These are phyloP conservation scores for Regulus satrapa DNA, from an alignment of 2,113 vertebrate species.

Conservation along the genomic window DNA sequence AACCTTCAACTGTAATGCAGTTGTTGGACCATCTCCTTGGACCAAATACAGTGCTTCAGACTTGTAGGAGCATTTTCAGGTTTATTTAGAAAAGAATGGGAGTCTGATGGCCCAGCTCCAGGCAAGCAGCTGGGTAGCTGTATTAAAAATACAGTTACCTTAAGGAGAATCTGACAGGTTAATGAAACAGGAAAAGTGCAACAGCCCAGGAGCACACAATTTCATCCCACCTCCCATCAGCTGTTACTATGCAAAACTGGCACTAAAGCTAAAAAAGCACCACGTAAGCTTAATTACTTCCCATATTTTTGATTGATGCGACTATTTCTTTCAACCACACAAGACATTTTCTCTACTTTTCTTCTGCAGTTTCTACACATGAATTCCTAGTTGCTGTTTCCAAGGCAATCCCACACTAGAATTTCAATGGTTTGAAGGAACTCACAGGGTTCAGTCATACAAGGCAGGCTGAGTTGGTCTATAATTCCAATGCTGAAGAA, in stretches of 20 bases:
- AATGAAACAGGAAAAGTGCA: not conserved
- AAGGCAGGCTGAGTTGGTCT: not conserved
- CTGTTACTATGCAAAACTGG: not conserved
- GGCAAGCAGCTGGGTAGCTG: not conserved
- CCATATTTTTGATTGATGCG: not conserved
- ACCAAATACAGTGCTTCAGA: not conserved
- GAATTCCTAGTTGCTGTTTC: not conserved
- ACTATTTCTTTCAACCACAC: not conserved
- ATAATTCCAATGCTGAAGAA: not conserved
- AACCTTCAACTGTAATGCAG: not conserved
- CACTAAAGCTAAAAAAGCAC: not conserved
- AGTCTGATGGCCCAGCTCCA: not conserved
- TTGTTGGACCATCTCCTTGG: not conserved
- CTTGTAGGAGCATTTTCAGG: not conserved
- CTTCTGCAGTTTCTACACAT: not conserved
- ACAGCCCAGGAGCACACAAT: fast-evolving
- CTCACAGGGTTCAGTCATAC: not conserved
- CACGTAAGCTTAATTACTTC: not conserved
- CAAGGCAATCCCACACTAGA: constrained; percentile 1
- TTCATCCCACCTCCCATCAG: not conserved
- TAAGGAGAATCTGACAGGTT: not conserved
- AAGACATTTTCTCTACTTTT: not conserved
- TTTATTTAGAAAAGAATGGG: not conserved
- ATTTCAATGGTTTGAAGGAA: not conserved
- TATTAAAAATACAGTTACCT: not conserved